Percentiles rank a stretch among this genome's conserved stretches.
phyloP scores from a whole-genome alignment of 2,797 vertebrate species.

The Euthynnus affinis region DNA sequence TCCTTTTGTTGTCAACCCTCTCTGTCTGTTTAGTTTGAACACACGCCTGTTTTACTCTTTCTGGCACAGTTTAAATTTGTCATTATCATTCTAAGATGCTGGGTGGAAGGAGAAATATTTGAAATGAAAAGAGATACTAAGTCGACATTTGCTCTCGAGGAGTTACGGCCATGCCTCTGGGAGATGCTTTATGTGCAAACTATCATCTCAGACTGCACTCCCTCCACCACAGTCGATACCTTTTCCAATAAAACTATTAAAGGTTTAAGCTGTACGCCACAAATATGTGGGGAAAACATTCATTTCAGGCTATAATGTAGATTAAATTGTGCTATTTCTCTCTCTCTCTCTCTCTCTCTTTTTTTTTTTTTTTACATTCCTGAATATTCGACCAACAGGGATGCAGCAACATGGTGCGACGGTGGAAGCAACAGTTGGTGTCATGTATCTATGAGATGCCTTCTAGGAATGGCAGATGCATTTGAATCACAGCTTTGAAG shows the following conservation, averaged over 20 bases:
- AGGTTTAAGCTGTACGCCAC: neutral
- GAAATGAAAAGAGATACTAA: constrained; percentile 3
- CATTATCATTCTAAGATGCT: neutral
- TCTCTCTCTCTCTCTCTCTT: no score
- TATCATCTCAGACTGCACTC: neutral
- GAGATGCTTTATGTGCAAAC: neutral
- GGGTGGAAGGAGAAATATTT: neutral
- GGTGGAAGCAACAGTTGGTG: constrained; percentile 75
- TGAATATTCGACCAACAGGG: constrained; percentile 1
- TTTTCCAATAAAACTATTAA: neutral
- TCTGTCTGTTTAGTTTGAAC: neutral
- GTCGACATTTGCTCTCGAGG: neutral
- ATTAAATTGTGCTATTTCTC: neutral
- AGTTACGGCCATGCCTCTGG: neutral
- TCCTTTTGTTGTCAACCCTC: neutral
- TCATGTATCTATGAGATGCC: neutral
- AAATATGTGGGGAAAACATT: neutral
- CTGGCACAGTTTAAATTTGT: neutral
- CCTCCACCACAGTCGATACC: neutral
- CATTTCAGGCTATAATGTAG: neutral
- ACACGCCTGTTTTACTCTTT: neutral
- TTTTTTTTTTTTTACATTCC: neutral
- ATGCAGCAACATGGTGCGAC: constrained; percentile 3
- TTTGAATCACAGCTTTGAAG: constrained; percentile 8
- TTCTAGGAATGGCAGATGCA: neutral